Evolutionary conservation across 2,888 invertebrate species (phyloP), one percentile per base, ranked within the genome.

Genomic region (Fragum whitleyi): DNA sequence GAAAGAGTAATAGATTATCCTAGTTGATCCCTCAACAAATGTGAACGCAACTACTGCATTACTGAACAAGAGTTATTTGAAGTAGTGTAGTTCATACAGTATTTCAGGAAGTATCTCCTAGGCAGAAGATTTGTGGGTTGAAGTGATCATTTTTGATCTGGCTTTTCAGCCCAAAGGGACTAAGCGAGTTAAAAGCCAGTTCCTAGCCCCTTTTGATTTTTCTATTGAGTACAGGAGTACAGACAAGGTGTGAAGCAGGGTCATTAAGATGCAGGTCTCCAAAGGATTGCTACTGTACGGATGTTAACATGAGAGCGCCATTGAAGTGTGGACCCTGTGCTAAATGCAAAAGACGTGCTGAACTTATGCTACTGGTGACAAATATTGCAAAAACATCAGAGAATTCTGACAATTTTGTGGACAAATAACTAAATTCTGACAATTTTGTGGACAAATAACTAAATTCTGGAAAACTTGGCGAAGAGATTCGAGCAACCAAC

Each of bases 91-190:
- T 75, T 75, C 32, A 42, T 61, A 28, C 65, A 75, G 51, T 75
- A 75, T 59, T 75, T 59, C 28, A 26, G 75, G 21, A 6, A 39
- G 39, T 39, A 39, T 39, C 39, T 39, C 39, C 39, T 39, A 9
- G 39, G 39, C 7, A 6, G 39, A 14, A 67, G 53, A n/a, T 74
- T 74, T 28, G 19, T 65, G 7, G 68, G 65, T n/a, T 9, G 74
- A 1, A 39, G 55, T 7, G 74, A 74, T 47, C 74, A 74, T 42
- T 68, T 16, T 32, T 74, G 1, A 55, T 74, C 28, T 74, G 68
- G 74, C 68, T 74, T 2, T 74, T 55, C 32, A 65, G 47, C 21
- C 67, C 67, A 28, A 74, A 74, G 26, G 74, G 67, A 28, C 74
- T 68, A 2, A 36, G 7, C 16, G 67, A 68, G 1, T 39, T 42